Conservation (phyloP, 2,888 invertebrate species). For the Hydriomena furcata region DNA sequence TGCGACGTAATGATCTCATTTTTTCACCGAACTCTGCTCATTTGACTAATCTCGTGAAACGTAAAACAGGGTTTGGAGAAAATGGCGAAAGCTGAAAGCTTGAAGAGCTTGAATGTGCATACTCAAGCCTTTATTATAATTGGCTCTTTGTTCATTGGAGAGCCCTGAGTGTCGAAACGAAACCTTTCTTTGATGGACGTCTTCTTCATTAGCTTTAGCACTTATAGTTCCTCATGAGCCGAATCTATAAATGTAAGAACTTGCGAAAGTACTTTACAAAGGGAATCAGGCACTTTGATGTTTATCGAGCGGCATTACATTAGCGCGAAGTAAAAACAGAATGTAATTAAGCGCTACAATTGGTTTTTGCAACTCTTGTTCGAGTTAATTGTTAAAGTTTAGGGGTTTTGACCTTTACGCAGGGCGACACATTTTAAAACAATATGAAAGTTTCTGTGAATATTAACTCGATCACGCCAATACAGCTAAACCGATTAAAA, state of each 20-base stretch:
- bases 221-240: neutral
- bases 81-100: conserved; percentile 21
- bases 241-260: neutral
- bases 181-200: neutral
- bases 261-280: conserved; percentile 10
- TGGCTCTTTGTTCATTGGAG: neutral
- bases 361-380: conserved; percentile 11
- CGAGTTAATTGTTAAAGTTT: conserved; percentile 29
- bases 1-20: conserved; percentile 32
- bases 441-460: too few relatives aligned
- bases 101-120: conserved; percentile 2
- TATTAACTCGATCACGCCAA: too few relatives aligned
- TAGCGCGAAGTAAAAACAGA: conserved; percentile 17
- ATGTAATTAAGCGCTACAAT: conserved; percentile 22
- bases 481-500: too few relatives aligned
- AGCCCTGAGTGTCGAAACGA: neutral
- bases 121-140: neutral
- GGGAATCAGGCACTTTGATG: conserved; percentile 9
- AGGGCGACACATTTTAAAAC: conserved; percentile 10
- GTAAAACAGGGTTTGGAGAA: conserved; percentile 17
- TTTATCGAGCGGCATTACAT: conserved; percentile 16
- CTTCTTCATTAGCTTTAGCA: neutral
- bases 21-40: conserved; percentile 28
- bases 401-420: neutral
- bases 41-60: conserved; percentile 30